Evolutionary conservation across 2,888 invertebrate genomes (phyloP).

Genomic region (Brachyptera putata): DNA sequence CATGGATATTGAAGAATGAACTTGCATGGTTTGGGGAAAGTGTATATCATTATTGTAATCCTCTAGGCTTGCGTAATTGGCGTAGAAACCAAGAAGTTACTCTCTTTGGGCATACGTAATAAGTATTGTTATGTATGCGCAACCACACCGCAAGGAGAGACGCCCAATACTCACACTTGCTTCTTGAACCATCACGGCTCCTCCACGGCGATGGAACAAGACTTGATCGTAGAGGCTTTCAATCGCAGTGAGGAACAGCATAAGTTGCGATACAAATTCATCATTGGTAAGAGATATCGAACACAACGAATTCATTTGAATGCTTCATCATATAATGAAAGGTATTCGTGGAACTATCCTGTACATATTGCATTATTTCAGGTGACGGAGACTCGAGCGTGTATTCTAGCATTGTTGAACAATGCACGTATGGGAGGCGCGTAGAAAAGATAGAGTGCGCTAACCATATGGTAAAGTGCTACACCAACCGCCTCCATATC

Average conservation of each 20-base stretch:
- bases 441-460: neutral
- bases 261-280: slow-evolving; percentile 25
- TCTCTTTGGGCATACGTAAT: neutral
- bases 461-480: neutral
- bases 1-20: no score
- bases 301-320: neutral
- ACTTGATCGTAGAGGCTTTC: slow-evolving; percentile 31
- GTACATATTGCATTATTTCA: no score
- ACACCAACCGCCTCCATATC: neutral
- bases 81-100: neutral
- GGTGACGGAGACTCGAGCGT: no score
- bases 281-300: slow-evolving; percentile 26
- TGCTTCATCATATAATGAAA: neutral
- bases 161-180: slow-evolving; percentile 24
- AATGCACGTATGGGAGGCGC: neutral
- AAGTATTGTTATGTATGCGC: no score
- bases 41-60: neutral
- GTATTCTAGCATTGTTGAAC: neutral
- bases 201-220: slow-evolving; percentile 32
- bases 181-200: slow-evolving; percentile 30
- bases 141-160: neutral
- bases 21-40: no score
- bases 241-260: slow-evolving; percentile 28
- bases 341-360: no score
- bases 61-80: slow-evolving; percentile 9